phyloP scores from a whole-genome alignment of 2,797 vertebrate genomes.

The Hyperoplus lanceolatus region DNA sequence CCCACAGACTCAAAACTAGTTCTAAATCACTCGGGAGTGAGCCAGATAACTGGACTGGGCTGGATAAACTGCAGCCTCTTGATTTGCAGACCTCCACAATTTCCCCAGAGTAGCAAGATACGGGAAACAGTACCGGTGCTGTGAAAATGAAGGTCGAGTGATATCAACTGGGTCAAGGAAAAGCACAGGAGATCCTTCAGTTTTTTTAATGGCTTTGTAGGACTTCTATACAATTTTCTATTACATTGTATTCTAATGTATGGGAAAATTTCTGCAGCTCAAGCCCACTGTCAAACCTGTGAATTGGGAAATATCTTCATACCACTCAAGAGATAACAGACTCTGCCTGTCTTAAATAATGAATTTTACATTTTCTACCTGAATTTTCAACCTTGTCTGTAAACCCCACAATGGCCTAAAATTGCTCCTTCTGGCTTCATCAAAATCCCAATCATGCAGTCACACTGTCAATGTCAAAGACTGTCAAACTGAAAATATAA shows the following conservation, averaged over 20 bases:
- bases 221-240: not conserved
- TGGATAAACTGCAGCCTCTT: slow-evolving; percentile 10
- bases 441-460: slow-evolving; percentile 24
- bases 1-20: slow-evolving; percentile 22
- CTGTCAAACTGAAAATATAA: no score
- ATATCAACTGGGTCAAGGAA: slow-evolving; percentile 17
- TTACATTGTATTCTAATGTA: not conserved
- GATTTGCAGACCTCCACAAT: slow-evolving; percentile 16
- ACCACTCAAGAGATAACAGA: slow-evolving; percentile 27
- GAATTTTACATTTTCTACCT: slow-evolving; percentile 13
- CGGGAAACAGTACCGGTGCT: slow-evolving; percentile 10
- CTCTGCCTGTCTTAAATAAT: slow-evolving; percentile 25
- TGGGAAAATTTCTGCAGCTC: not conserved
- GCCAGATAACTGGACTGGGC: slow-evolving; percentile 23
- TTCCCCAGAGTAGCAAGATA: not conserved
- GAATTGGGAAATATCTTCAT: slow-evolving; percentile 19
- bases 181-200: slow-evolving; percentile 11
- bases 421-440: not conserved
- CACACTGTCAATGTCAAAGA: not conserved
- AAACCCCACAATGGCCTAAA: slow-evolving; percentile 2
- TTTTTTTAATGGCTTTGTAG: not conserved
- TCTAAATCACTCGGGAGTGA: slow-evolving; percentile 39
- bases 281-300: slow-evolving; percentile 7
- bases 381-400: slow-evolving; percentile 11
- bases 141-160: slow-evolving; percentile 19